A percentile compares a stretch with the other conserved stretches of the same genome.
Evolutionary conservation across 2,888 invertebrate species (phyloP).

Genomic region (Smittia aterrima): DNA sequence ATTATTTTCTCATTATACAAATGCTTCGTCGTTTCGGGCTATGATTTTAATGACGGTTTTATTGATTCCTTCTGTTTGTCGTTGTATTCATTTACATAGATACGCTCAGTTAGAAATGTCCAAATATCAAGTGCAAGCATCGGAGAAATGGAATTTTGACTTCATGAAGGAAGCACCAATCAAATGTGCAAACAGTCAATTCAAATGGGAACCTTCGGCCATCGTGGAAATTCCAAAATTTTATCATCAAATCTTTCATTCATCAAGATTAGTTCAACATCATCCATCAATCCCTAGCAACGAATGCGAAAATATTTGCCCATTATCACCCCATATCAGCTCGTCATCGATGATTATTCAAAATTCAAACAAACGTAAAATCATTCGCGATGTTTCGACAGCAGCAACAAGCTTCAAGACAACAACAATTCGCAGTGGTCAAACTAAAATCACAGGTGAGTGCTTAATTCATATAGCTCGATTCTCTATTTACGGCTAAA

Average conservation of each 20-base stretch:
- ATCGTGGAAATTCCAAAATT: constrained; percentile 18
- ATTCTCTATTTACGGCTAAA: not conserved
- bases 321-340: constrained; percentile 12
- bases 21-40: too few species aligned
- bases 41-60: not conserved
- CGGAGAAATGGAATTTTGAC: constrained; percentile 36
- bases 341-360: constrained; percentile 13
- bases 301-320: constrained; percentile 40
- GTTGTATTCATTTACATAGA: not conserved
- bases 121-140: constrained; percentile 39
- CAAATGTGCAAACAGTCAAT: not conserved
- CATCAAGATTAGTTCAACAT: not conserved
- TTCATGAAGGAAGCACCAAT: constrained; percentile 33
- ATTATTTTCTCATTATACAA: not conserved
- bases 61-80: not conserved
- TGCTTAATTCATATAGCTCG: too few species aligned
- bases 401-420: not conserved
- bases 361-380: constrained; percentile 1
- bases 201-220: constrained; percentile 19
- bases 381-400: not conserved
- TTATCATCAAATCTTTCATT: constrained; percentile 28
- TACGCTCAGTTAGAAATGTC: constrained; percentile 35
- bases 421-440: constrained; percentile 1
- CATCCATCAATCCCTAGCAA: not conserved
- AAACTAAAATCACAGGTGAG: constrained; percentile 41